phyloP scores from a whole-genome alignment of 2,113 vertebrate genomes.

The Thermophis baileyi region DNA sequence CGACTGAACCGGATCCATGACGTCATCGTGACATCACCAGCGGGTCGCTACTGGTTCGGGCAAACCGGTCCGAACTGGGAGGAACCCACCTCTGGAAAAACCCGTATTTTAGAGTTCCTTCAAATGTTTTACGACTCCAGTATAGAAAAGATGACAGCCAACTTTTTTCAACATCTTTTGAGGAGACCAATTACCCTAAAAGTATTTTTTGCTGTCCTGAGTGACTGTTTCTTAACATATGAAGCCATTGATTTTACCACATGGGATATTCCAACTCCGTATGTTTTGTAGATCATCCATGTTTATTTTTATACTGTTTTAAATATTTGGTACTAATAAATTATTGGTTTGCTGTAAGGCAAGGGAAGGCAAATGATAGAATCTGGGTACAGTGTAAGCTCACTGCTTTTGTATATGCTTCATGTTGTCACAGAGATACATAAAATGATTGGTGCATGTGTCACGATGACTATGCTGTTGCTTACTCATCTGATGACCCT shows the following conservation, averaged over 20 bases:
- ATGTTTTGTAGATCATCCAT: neutral
- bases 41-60: no score
- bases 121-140: neutral
- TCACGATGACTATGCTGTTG: neutral
- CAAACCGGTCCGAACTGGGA: no score
- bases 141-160: neutral
- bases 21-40: no score
- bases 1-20: no score
- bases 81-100: no score
- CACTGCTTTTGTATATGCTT: neutral
- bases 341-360: neutral
- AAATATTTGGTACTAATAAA: neutral
- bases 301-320: neutral
- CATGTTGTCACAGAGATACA: neutral
- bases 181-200: neutral
- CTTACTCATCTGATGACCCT: neutral
- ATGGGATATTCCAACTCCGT: neutral
- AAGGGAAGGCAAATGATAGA: neutral
- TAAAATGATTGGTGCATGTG: neutral
- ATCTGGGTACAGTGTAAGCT: neutral
- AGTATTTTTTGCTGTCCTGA: neutral
- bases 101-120: neutral
- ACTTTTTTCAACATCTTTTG: neutral
- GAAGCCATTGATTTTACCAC: neutral
- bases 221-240: neutral